These are phyloP conservation scores for Ochropacha duplaris DNA, from an alignment of 2,888 invertebrate species.

Conservation along the genomic window DNA sequence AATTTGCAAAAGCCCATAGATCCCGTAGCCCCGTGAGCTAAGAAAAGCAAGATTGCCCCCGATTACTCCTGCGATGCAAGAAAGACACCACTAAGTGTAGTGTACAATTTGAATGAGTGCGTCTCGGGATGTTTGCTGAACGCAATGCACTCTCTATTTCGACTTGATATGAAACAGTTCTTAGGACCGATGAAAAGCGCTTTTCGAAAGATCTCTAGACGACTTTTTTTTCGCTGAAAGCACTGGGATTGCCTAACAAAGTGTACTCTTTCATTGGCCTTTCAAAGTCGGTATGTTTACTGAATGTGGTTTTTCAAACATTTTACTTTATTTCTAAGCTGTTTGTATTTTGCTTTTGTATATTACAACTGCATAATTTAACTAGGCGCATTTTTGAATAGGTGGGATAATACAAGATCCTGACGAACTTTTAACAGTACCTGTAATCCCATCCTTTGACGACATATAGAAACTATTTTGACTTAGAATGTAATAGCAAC, in stretches of 20 bases:
- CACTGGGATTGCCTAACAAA: constrained; percentile 62
- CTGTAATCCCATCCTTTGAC: background rate
- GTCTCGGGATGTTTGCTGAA: constrained; percentile 68
- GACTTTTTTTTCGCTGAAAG: constrained; percentile 54
- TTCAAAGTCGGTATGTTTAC: constrained; percentile 31
- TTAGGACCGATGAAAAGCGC: constrained; percentile 52
- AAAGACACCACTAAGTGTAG: constrained; percentile 53
- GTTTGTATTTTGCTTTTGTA: too few species aligned
- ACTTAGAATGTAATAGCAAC: background rate
- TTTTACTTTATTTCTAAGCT: background rate
- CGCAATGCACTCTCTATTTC: constrained; percentile 71
- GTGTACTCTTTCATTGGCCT: constrained; percentile 58
- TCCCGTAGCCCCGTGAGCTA: constrained; percentile 10
- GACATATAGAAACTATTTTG: background rate
- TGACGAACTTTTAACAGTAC: background rate
- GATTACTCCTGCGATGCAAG: constrained; percentile 59
- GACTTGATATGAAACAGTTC: constrained; percentile 64
- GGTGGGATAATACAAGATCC: background rate
- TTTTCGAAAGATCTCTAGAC: constrained; percentile 45
- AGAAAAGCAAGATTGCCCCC: constrained; percentile 45
- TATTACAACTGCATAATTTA: background rate
- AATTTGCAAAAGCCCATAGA: background rate
- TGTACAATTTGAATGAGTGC: constrained; percentile 75
- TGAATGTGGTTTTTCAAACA: background rate
- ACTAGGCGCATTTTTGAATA: background rate